A percentile compares a stretch with the other conserved stretches of the same genome.
phyloP scores from a whole-genome alignment of 2,113 vertebrate genomes.

The Perccottus glenii region DNA sequence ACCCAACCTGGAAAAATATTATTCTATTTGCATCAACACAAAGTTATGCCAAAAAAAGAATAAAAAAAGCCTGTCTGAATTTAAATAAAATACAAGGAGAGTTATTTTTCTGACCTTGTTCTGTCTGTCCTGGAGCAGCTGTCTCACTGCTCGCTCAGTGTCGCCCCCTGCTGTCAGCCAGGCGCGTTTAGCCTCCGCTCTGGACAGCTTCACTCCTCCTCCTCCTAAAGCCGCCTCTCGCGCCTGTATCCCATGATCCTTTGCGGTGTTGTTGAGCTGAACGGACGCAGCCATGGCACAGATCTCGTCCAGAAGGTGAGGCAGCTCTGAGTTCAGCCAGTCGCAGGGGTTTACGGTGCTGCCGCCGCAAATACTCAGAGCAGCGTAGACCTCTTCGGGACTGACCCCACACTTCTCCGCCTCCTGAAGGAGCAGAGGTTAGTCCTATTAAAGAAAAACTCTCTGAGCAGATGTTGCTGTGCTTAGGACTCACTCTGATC shows the following conservation, averaged over 20 bases:
- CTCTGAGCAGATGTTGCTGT: no score
- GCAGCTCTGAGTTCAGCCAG: conserved; percentile 87
- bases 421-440: conserved; percentile 68
- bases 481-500: conserved; percentile 77
- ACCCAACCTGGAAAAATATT: no score
- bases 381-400: conserved; percentile 87
- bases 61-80: no score
- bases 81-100: no score
- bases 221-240: background rate
- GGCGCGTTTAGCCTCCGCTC: conserved; percentile 85
- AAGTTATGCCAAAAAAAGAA: no score
- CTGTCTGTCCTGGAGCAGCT: conserved; percentile 81
- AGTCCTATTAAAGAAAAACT: no score
- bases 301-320: conserved; percentile 86
- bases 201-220: conserved; percentile 75
- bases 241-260: conserved; percentile 12
- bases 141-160: conserved; percentile 81
- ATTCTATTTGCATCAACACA: no score
- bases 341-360: conserved; percentile 79
- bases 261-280: conserved; percentile 40
- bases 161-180: conserved; percentile 86
- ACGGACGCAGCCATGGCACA: conserved; percentile 80
- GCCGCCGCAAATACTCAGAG: conserved; percentile 77
- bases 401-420: conserved; percentile 82
- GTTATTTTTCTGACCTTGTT: conserved; percentile 83